Conservation (phyloP, 2,797 vertebrate genomes). For the Gymnopithys bicolor region DNA sequence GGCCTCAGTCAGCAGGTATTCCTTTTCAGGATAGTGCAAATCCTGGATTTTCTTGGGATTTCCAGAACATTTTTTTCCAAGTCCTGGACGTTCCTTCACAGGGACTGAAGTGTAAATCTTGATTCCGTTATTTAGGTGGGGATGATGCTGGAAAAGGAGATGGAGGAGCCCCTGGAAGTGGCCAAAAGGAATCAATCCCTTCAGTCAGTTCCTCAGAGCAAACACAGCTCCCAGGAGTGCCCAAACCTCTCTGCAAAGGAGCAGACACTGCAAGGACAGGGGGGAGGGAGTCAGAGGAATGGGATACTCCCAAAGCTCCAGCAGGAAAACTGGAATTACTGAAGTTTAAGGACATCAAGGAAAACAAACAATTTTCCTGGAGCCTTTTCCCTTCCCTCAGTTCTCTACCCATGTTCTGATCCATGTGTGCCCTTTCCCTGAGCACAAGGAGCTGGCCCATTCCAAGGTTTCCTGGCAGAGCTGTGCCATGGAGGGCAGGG, state of each 20-base stretch:
- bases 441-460: neutral
- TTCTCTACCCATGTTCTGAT: neutral
- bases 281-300: neutral
- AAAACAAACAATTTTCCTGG: neutral
- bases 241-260: neutral
- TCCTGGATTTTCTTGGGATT: neutral
- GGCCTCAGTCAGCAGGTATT: neutral
- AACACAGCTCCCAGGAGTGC: neutral
- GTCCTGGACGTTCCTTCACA: neutral
- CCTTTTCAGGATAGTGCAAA: neutral
- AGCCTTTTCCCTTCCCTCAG: neutral
- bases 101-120: neutral
- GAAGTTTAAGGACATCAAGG: neutral
- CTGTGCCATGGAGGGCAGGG: neutral
- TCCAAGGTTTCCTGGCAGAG: neutral
- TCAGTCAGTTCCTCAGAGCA: neutral
- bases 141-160: neutral
- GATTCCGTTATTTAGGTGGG: neutral
- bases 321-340: neutral
- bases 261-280: neutral
- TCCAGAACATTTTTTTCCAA: neutral
- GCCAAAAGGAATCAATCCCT: neutral
- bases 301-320: neutral
- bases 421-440: neutral
- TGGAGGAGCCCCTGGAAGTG: neutral